These are phyloP conservation scores for Macropus fuliginosus DNA, from an alignment of 2,797 vertebrate species.

Conservation along the genomic window DNA sequence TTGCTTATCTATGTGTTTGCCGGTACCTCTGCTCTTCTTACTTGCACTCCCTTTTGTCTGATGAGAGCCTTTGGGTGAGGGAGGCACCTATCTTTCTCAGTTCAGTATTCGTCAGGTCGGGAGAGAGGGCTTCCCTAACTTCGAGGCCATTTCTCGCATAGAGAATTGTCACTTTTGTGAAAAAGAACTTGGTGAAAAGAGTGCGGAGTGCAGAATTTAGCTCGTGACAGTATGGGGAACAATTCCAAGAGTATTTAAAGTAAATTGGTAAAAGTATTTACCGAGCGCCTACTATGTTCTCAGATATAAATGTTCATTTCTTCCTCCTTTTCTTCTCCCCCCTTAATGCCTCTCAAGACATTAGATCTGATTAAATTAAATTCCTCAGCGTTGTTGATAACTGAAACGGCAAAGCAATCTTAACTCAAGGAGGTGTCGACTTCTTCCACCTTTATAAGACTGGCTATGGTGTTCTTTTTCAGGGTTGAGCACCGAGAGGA, in stretches of 20 bases:
- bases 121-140: neutral
- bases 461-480: conserved; percentile 7
- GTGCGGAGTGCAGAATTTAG: neutral
- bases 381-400: neutral
- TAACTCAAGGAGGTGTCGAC: neutral
- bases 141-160: neutral
- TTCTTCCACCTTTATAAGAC: neutral
- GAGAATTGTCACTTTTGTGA: conserved; percentile 18
- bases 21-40: neutral
- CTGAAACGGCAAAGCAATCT: neutral
- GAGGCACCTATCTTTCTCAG: neutral
- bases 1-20: neutral
- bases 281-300: neutral
- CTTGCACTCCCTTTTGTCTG: neutral
- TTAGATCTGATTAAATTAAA: conserved; percentile 21
- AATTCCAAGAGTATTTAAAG: neutral
- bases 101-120: neutral
- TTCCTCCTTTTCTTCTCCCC: neutral
- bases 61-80: neutral
- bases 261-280: neutral
- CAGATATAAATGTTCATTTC: neutral
- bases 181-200: neutral
- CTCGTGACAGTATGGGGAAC: neutral
- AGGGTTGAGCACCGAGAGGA: conserved; percentile 17
- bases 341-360: neutral